Conservation (phyloP, 2,888 invertebrate genomes). For the Neuroscelio doddi region DNA sequence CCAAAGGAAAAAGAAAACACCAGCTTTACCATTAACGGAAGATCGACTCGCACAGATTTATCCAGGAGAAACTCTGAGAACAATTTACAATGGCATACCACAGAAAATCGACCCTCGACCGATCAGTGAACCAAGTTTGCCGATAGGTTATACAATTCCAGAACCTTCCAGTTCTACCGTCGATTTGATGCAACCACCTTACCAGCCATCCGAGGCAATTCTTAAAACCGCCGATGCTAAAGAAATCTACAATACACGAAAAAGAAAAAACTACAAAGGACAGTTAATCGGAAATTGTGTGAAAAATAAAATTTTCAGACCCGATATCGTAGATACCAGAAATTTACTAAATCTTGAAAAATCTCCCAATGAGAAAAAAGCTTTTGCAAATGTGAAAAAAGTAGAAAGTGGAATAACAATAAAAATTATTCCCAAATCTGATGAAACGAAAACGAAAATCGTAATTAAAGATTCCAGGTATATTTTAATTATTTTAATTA, state of each 20-base stretch:
- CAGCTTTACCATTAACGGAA: slow-evolving; percentile 58
- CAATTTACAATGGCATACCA: slow-evolving; percentile 58
- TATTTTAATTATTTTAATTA: slow-evolving; percentile 3
- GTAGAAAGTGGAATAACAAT: slow-evolving; percentile 59
- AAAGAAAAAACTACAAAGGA: slow-evolving; percentile 64
- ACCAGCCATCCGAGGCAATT: slow-evolving; percentile 48
- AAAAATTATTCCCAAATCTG: slow-evolving; percentile 52
- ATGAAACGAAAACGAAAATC: slow-evolving; percentile 58
- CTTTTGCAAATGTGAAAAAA: slow-evolving; percentile 59
- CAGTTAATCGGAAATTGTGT: slow-evolving; percentile 37
- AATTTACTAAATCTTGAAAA: slow-evolving; percentile 45
- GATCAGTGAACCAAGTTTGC: slow-evolving; percentile 54
- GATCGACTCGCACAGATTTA: slow-evolving; percentile 54
- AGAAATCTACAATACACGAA: slow-evolving; percentile 19
- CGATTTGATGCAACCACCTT: slow-evolving; percentile 42
- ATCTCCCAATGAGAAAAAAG: slow-evolving; percentile 39
- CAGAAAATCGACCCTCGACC: slow-evolving; percentile 55
- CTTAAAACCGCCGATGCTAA: slow-evolving; percentile 18
- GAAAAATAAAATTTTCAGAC: slow-evolving; percentile 54
- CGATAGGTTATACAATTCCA: slow-evolving; percentile 14
- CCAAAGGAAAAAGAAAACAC: slow-evolving; percentile 59
- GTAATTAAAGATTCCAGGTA: slow-evolving; percentile 62
- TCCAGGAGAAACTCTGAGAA: slow-evolving; percentile 55
- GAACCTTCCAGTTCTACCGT: slow-evolving; percentile 6
- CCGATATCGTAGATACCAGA: slow-evolving; percentile 60